These are phyloP conservation scores for Drosophila neotestacea DNA, from an alignment of 2,888 invertebrate genomes.

Conservation along the genomic window DNA sequence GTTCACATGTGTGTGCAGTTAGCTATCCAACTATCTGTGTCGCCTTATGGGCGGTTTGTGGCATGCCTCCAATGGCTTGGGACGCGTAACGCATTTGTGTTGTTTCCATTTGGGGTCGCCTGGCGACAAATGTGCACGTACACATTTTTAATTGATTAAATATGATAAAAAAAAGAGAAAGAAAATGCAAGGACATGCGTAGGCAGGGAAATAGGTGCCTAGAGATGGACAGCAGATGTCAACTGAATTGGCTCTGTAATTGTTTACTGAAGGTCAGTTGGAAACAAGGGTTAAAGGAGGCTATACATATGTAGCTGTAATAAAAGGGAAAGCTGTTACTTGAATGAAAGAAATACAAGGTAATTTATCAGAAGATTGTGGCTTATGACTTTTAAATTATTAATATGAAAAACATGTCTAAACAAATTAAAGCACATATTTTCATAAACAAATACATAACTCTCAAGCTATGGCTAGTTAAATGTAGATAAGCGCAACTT, in stretches of 20 bases:
- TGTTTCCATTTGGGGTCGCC: constrained; percentile 42
- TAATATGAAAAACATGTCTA: background rate
- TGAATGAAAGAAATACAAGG: background rate
- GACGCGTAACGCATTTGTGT: constrained; percentile 29
- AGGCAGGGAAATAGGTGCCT: constrained; percentile 10
- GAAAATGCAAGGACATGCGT: constrained; percentile 24
- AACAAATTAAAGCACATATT: background rate
- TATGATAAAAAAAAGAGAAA: constrained; percentile 35
- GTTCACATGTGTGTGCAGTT: constrained; percentile 46
- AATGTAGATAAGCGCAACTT: no score
- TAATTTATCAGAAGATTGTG: background rate
- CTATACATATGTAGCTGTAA: background rate
- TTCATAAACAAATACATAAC: no score
- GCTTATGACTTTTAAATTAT: no score
- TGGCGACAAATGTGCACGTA: constrained; percentile 59
- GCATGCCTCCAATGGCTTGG: constrained; percentile 13
- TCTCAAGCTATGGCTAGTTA: no score
- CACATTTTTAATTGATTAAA: constrained; percentile 75
- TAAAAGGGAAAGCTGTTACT: constrained; percentile 15
- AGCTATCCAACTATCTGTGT: constrained; percentile 27
- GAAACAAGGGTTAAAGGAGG: constrained; percentile 9
- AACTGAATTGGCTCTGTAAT: constrained; percentile 13
- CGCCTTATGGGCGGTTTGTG: constrained; percentile 33
- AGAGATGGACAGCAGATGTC: constrained; percentile 21
- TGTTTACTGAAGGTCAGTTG: constrained; percentile 27